phyloP scores from a whole-genome alignment of 2,113 vertebrate genomes.

The Etheostoma cragini region DNA sequence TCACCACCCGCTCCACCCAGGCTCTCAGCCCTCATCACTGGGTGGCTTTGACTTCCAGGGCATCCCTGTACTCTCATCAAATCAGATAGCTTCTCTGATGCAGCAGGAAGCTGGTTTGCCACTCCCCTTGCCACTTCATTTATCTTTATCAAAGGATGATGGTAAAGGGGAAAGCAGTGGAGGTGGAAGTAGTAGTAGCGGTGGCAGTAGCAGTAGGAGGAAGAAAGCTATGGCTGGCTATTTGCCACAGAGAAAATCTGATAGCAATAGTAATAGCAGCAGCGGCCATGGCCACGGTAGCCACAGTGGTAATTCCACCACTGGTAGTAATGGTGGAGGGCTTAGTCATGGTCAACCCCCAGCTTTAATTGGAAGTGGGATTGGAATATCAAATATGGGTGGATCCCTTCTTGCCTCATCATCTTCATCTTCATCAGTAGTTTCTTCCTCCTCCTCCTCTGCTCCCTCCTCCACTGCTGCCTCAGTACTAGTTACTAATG shows the following conservation, averaged over 20 bases:
- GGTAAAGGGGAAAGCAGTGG: conserved; percentile 81
- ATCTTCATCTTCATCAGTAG: conserved; percentile 84
- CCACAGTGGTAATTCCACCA: conserved; percentile 80
- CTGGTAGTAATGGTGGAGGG: conserved; percentile 76
- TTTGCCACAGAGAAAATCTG: conserved; percentile 86
- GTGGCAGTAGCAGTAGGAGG: conserved; percentile 82
- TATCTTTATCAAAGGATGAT: conserved; percentile 86
- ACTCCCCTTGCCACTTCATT: conserved; percentile 84
- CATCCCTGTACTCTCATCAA: conserved; percentile 87
- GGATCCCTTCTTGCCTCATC: conserved; percentile 83
- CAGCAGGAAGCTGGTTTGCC: conserved; percentile 86
- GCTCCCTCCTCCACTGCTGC: conserved; percentile 85
- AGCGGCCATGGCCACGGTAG: conserved; percentile 72
- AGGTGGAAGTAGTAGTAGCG: conserved; percentile 75
- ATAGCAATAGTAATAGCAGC: conserved; percentile 72
- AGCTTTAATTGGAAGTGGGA: conserved; percentile 81
- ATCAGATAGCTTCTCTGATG: conserved; percentile 87
- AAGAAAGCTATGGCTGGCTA: conserved; percentile 89
- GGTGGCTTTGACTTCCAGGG: conserved; percentile 87
- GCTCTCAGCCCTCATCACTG: conserved; percentile 82
- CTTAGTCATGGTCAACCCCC: conserved; percentile 81
- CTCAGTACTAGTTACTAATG: conserved; percentile 85
- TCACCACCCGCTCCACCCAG: conserved; percentile 85
- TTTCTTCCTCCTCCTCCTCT: conserved; percentile 85
- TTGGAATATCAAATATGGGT: conserved; percentile 81